phyloP scores from a whole-genome alignment of 1,140 invertebrate genomes.

The Chrysoperla carnea region DNA sequence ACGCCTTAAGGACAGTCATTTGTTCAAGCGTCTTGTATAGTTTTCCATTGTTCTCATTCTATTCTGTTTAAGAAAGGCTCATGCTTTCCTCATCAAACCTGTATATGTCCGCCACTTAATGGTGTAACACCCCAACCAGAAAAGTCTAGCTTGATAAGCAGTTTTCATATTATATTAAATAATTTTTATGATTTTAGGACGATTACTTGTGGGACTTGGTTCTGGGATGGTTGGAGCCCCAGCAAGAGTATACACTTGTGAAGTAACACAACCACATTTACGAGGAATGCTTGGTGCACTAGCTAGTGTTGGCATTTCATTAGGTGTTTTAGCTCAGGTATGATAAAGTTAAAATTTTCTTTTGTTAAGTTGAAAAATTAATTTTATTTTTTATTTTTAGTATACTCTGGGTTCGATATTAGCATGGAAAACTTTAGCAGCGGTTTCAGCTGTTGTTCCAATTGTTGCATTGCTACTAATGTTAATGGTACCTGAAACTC shows the following conservation, averaged over 20 bases:
- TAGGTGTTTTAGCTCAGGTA: constrained; percentile 36
- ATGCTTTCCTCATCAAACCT: no score
- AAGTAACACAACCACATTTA: constrained; percentile 48
- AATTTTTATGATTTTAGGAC: constrained; percentile 14
- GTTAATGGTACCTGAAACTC: constrained; percentile 50
- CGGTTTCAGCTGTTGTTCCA: constrained; percentile 35
- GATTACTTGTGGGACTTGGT: constrained; percentile 41
- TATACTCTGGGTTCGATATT: constrained; percentile 40
- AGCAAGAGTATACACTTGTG: constrained; percentile 45
- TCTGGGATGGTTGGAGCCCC: constrained; percentile 53
- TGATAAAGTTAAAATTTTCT: constrained; percentile 11
- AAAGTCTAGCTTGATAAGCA: no score
- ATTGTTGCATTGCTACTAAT: constrained; percentile 34
- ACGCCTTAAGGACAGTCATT: no score
- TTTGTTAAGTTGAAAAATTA: neutral
- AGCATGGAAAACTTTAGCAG: constrained; percentile 38
- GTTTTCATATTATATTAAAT: neutral
- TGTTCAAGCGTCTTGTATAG: no score
- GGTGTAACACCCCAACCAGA: no score
- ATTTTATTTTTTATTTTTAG: neutral
- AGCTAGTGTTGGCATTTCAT: constrained; percentile 40
- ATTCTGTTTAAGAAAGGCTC: no score
- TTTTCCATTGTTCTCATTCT: no score
- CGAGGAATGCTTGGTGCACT: constrained; percentile 44
- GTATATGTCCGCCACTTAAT: no score